Evolutionary conservation across 2,113 vertebrate genomes (phyloP), one percentile per base, ranked within the genome.

Genomic region (Nymphicus hollandicus): DNA sequence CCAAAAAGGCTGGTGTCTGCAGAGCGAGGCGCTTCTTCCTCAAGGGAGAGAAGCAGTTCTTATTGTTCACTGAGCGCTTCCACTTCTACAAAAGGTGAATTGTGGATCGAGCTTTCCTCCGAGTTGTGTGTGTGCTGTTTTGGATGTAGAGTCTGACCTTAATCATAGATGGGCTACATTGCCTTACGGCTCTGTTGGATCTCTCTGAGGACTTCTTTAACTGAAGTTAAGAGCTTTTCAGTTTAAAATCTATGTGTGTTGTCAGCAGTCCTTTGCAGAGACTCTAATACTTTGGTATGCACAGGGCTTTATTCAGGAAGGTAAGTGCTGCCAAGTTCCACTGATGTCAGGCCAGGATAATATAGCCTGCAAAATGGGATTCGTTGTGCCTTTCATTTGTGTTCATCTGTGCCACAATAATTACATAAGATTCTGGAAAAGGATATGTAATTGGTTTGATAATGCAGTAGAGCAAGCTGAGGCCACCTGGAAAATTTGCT

Each of bases 31-130:
- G 99, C 46, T 98, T 98, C 95, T 99, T 99, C 76, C 98, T 98
- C 81, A 98, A 98, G 65, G 99, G 99, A 66, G 98, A 99, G 47
- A 99, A 97, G 79, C 99, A 98, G 89, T 99, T 99, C 69, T 92
- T 99, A 35, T 97, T 99, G 39, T 98, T 99, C 96, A 99, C 99
- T 0, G 99, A 99, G 94, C 99, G 99, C 49, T 99, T 99, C 97
- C 99, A 99, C 97, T 99, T 99, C 91, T 99, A 99, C 94, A 99
- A 99, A 97, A 99, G 99, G 99, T 99, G 78, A 96, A 52, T 18
- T 58, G 53, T 17, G 63, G 19, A 14, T 31, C 0, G 0, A 19
- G 15, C 27, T 88, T 74, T 80, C 47, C 20, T 89, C 43, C 43
- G 41, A 58, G 29, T 27, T 74, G 20, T 0, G 0, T 3, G 14